Evolutionary conservation across 2,113 vertebrate species (phyloP).

Genomic region (Catharus bicknelli): DNA sequence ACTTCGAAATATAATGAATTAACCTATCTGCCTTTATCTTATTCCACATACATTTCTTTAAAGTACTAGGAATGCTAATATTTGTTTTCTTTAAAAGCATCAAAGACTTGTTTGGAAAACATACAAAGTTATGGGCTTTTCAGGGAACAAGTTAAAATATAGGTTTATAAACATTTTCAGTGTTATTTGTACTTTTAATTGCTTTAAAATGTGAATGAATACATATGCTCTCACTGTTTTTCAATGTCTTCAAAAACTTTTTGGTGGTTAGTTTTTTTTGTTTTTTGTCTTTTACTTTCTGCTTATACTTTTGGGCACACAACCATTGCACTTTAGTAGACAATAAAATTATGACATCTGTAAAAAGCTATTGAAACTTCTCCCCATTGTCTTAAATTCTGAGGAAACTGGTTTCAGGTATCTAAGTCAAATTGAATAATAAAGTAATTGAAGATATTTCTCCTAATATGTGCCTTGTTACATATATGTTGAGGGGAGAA

Average conservation of each 20-base stretch:
- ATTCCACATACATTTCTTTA: background rate
- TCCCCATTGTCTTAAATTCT: background rate
- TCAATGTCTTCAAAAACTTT: background rate
- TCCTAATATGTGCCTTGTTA: constrained; percentile 54
- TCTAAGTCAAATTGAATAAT: constrained; percentile 29
- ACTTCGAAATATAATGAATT: background rate
- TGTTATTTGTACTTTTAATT: constrained; percentile 5
- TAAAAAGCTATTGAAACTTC: constrained; percentile 23
- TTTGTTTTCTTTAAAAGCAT: background rate
- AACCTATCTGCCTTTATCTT: background rate
- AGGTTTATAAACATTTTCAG: background rate
- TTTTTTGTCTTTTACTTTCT: background rate
- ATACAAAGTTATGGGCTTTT: background rate
- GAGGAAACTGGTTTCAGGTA: constrained; percentile 16
- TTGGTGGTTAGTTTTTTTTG: background rate
- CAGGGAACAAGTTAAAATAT: background rate
- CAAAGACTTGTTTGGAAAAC: background rate
- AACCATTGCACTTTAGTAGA: constrained; percentile 13
- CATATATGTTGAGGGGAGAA: background rate
- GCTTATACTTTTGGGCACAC: background rate
- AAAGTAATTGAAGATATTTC: constrained; percentile 19
- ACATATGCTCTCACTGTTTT: background rate
- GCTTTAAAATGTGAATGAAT: background rate
- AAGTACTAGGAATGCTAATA: background rate
- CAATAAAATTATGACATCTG: background rate